phyloP scores from a whole-genome alignment of 2,797 vertebrate genomes.

The Aulostomus chinensis region DNA sequence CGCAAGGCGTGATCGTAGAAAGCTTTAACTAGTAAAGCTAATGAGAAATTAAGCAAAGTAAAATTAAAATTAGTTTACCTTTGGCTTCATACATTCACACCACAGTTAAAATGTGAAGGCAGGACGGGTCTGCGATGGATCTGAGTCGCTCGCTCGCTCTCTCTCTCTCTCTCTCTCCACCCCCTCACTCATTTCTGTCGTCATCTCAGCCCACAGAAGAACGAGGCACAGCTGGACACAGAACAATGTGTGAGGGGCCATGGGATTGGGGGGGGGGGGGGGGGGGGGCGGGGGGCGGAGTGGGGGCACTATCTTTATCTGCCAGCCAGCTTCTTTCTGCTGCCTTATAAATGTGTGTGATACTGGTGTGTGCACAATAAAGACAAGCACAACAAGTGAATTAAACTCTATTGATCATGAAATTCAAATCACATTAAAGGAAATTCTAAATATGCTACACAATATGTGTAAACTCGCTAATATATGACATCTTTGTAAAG shows the following conservation, averaged over 20 bases:
- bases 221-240: constrained; percentile 76
- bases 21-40: background rate
- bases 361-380: no score
- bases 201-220: constrained; percentile 76
- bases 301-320: constrained; percentile 63
- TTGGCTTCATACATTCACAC: constrained; percentile 44
- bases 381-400: no score
- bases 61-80: constrained; percentile 60
- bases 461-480: no score
- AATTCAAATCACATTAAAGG: no score
- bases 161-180: constrained; percentile 29
- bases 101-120: constrained; percentile 52
- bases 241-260: constrained; percentile 78
- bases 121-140: constrained; percentile 45
- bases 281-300: constrained; percentile 54
- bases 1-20: no score
- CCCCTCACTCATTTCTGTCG: constrained; percentile 66
- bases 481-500: no score
- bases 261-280: no score
- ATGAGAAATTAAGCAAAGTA: constrained; percentile 14
- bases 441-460: no score
- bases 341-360: no score
- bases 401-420: no score
- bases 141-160: constrained; percentile 20
- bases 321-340: no score